A percentile compares a stretch with the other conserved stretches of the same genome.
These are phyloP conservation scores for Batillaria attramentaria DNA, from an alignment of 1,140 invertebrate species.

Conservation along the genomic window DNA sequence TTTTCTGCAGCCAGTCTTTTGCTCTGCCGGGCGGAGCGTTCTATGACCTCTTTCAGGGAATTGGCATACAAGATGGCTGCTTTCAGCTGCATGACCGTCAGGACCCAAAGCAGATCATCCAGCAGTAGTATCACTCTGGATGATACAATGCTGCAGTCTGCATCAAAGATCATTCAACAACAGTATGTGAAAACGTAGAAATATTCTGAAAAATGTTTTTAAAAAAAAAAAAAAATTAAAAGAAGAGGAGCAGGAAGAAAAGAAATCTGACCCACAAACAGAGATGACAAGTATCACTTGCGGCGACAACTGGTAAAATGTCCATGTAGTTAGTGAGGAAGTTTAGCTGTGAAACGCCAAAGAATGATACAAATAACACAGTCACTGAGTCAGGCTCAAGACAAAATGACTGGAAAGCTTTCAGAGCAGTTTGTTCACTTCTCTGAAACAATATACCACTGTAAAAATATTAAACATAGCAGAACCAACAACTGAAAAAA, in stretches of 20 bases:
- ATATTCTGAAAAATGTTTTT: neutral
- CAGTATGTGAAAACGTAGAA: neutral
- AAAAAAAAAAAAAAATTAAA: slow-evolving; percentile 5
- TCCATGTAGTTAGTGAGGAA: too few species aligned
- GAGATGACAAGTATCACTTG: neutral
- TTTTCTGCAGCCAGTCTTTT: slow-evolving; percentile 85
- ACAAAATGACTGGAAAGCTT: too few species aligned
- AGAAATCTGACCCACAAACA: neutral
- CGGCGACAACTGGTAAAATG: neutral
- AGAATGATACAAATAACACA: too few species aligned
- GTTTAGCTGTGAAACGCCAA: too few species aligned
- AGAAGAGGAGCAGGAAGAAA: neutral
- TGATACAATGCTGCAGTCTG: slow-evolving; percentile 94
- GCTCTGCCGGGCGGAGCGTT: slow-evolving; percentile 85
- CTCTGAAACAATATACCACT: too few species aligned
- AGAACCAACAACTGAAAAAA: neutral
- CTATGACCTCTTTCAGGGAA: slow-evolving; percentile 88
- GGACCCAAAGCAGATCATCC: slow-evolving; percentile 97
- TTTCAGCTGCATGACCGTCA: slow-evolving; percentile 96
- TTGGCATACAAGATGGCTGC: slow-evolving; percentile 95
- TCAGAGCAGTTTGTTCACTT: too few species aligned
- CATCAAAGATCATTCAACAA: slow-evolving; percentile 50
- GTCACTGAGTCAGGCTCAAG: too few species aligned
- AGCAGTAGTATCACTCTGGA: slow-evolving; percentile 93
- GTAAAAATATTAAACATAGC: neutral